Evolutionary conservation across 2,888 invertebrate species (phyloP), one percentile per base, ranked within the genome.

Genomic region (Platycheirus albimanus): DNA sequence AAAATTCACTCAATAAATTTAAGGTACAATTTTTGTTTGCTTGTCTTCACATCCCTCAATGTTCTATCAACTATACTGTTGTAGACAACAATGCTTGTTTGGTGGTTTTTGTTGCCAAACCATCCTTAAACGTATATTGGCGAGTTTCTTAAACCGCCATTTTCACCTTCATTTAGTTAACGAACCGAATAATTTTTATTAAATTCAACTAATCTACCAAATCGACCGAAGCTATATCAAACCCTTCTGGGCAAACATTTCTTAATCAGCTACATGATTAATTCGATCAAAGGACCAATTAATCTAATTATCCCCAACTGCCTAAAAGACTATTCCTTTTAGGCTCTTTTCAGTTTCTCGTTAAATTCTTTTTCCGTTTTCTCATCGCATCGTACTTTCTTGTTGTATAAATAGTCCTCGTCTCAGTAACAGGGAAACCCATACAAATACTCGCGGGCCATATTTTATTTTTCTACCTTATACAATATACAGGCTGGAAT

Each of bases 281-380:
- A 81, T 81, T 77, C 54, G 17, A 67, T 72, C 56, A 77, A 78
- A 83, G 72, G 63, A 64, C 63, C 69, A 78, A 78, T 74, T 78
- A 83, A 74, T 78, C 51, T 69, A 78, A 83, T 83, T 78, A 74
- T 43, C 38, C 61, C 58, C 11, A 20, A 49, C 20, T 51, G 28
- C 64, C 43, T 64, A 49, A 69, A 66, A 58, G 49, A 54, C 33
- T 20, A 63, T 63, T 33, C 58, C 61, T 70, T 58, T 20, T 52
- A 54, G 70, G 47, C 38, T 28, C 28, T 58, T 43, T 81, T 58
- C 33, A 19, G 51, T 10, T 66, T 41, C n/a, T 19, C 19, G 17
- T 17, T 30, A 0, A 61, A 30, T n/a, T 33, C 13, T 52, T 24
- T 63, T 52, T 11, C 10, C 17, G 5, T 0, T 17, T 24, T 20